Conservation (phyloP, 1,140 invertebrate genomes). For the Musca vetustissima region DNA sequence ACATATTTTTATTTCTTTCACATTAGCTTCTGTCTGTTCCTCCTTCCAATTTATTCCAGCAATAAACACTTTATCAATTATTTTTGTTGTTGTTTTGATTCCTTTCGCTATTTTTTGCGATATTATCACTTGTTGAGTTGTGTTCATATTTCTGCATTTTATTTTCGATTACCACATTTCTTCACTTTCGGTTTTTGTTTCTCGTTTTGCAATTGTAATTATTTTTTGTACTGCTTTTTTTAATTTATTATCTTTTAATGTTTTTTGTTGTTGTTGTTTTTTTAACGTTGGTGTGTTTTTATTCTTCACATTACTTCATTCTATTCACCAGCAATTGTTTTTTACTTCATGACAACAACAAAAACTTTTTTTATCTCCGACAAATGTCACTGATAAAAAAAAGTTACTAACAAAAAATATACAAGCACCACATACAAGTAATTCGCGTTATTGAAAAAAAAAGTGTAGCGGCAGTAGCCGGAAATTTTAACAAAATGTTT, state of each 20-base stretch:
- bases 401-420: neutral
- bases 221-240: neutral
- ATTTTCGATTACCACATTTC: too few species aligned
- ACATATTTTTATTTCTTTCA: too few species aligned
- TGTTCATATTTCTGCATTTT: neutral
- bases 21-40: too few species aligned
- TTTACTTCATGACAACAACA: neutral
- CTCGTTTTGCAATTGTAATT: constrained; percentile 5
- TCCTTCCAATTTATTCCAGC: too few species aligned
- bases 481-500: too few species aligned
- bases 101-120: neutral
- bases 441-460: too few species aligned
- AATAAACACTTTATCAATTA: too few species aligned
- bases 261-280: neutral
- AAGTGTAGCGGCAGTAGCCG: neutral
- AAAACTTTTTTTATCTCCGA: constrained; percentile 17
- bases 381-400: constrained; percentile 19
- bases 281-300: too few species aligned
- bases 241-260: constrained; percentile 1
- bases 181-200: neutral
- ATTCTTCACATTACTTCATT: too few species aligned
- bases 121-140: constrained; percentile 13
- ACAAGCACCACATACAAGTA: neutral
- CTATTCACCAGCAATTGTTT: neutral
- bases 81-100: too few species aligned